Evolutionary conservation across 2,888 invertebrate genomes (phyloP).

Genomic region (Ormyrus pomaceus): DNA sequence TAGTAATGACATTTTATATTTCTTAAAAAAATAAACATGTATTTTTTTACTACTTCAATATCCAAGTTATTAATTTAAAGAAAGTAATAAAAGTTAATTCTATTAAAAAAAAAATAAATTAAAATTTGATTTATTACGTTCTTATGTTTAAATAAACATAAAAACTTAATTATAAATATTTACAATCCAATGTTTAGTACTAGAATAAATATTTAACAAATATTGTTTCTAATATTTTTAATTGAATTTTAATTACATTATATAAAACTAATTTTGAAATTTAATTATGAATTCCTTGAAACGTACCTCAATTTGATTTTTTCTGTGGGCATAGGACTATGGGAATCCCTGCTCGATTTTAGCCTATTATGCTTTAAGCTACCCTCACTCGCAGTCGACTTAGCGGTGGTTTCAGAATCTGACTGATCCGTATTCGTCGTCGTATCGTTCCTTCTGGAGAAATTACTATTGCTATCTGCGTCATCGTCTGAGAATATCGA

Average conservation of each 20-base stretch:
- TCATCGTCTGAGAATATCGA: conserved; percentile 80
- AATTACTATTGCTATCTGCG: conserved; percentile 79
- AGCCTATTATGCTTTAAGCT: conserved; percentile 76
- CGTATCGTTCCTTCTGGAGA: conserved; percentile 77
- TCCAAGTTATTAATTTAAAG: too few species aligned
- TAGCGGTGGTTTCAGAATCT: conserved; percentile 78
- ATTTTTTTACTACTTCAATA: too few species aligned
- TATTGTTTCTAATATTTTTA: neutral
- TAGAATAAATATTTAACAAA: neutral
- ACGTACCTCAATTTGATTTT: conserved; percentile 84
- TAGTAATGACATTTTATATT: too few species aligned
- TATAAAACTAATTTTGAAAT: too few species aligned
- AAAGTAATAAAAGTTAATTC: too few species aligned
- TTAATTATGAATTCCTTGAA: too few species aligned
- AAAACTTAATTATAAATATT: neutral
- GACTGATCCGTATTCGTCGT: conserved; percentile 78
- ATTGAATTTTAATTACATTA: too few species aligned
- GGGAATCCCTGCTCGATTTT: conserved; percentile 71
- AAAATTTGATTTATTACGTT: too few species aligned
- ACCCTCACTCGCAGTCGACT: conserved; percentile 79
- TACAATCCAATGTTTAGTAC: neutral
- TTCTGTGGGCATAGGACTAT: conserved; percentile 78
- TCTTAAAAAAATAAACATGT: too few species aligned
- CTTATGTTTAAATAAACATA: too few species aligned
- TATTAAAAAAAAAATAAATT: too few species aligned